These are phyloP conservation scores for Chirona hameri DNA, from an alignment of 2,888 invertebrate genomes.

Conservation along the genomic window DNA sequence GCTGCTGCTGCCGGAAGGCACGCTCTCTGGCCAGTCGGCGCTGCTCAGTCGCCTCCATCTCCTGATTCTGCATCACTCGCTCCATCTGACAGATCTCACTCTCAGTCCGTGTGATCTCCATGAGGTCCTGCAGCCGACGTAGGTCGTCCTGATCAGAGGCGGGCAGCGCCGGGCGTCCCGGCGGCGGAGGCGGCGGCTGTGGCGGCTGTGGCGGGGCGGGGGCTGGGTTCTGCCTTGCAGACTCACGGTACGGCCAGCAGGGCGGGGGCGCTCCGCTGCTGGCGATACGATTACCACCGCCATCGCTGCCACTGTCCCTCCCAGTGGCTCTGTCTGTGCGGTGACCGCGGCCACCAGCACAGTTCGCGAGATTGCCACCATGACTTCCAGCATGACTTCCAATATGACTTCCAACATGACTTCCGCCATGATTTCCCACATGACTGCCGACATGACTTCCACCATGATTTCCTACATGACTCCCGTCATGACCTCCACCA, in stretches of 20 bases:
- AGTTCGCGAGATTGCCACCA: no score
- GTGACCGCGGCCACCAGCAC: no score
- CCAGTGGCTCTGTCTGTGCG: no score
- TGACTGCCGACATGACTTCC: no score
- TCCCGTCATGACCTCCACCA: no score
- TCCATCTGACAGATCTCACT: slow-evolving; percentile 23
- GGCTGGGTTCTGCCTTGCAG: neutral
- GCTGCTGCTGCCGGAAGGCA: neutral
- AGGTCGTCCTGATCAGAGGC: neutral
- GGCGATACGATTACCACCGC: neutral
- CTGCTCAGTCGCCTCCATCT: slow-evolving; percentile 9
- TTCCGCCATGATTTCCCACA: no score
- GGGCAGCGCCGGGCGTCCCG: neutral
- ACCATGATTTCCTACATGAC: no score
- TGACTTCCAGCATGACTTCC: neutral
- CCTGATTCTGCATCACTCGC: slow-evolving; percentile 14
- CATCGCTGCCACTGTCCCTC: neutral
- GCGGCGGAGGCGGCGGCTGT: neutral
- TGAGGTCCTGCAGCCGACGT: neutral
- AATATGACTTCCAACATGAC: neutral
- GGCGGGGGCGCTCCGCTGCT: neutral
- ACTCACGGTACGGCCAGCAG: neutral
- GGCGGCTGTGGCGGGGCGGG: neutral
- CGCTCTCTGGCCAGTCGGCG: neutral
- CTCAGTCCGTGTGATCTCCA: neutral